A percentile compares a stretch with the other conserved stretches of the same genome.
Evolutionary conservation across 1,140 invertebrate species (phyloP).

Genomic region (Lanistes nyassanus): DNA sequence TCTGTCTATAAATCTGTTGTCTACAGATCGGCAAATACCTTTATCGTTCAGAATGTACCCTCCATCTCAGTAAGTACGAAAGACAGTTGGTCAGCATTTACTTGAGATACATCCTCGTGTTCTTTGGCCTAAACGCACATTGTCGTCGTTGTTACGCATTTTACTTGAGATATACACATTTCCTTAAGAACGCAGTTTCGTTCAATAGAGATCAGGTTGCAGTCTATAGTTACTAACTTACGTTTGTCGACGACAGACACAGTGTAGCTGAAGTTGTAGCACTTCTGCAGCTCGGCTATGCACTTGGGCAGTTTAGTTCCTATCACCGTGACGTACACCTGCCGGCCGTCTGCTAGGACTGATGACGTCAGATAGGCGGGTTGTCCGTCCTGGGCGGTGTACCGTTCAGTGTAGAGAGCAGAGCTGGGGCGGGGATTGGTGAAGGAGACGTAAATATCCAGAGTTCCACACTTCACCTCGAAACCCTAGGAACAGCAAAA

Average conservation of each 20-base stretch:
- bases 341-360: not conserved
- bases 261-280: not conserved
- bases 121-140: no score
- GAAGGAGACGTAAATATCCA: constrained; percentile 32
- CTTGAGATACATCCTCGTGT: no score
- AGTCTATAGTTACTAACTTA: not conserved
- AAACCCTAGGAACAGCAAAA: no score
- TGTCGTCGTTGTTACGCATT: no score
- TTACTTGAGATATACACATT: no score
- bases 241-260: not conserved
- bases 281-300: not conserved
- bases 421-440: constrained; percentile 29
- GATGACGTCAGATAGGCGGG: constrained; percentile 18
- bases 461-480: constrained; percentile 32
- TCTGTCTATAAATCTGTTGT: no score
- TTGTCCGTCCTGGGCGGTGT: constrained; percentile 27
- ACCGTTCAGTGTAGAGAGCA: constrained; percentile 24
- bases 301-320: not conserved
- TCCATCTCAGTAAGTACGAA: no score
- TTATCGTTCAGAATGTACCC: no score
- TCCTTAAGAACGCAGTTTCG: no score
- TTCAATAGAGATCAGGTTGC: no score
- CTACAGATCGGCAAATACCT: no score
- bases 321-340: constrained; percentile 9
- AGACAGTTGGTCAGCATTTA: no score